phyloP scores from a whole-genome alignment of 2,888 invertebrate genomes.

The Glaucopsyche alexis region DNA sequence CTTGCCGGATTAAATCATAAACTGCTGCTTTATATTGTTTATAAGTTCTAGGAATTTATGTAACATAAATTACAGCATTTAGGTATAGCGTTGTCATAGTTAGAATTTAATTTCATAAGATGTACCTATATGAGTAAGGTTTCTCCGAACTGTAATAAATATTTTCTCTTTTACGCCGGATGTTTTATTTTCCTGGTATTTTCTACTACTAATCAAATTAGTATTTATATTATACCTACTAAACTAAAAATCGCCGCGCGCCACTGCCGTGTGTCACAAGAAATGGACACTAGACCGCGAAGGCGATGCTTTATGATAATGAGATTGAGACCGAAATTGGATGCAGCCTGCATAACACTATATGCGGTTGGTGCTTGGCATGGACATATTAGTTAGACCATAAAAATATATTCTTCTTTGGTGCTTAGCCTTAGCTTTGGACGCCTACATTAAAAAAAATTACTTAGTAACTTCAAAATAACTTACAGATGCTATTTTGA shows the following conservation, averaged over 20 bases:
- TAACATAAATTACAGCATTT: background rate
- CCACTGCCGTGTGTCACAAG: constrained; percentile 32
- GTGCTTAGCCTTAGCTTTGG: no score
- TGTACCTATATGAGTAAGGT: background rate
- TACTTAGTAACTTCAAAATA: no score
- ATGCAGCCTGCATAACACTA: constrained; percentile 55
- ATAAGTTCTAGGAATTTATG: constrained; percentile 8
- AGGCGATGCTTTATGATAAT: constrained; percentile 68
- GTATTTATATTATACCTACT: background rate
- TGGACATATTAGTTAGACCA: background rate
- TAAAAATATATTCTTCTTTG: background rate
- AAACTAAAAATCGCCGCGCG: constrained; percentile 16
- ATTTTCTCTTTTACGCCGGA: background rate
- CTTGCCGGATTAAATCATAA: constrained; percentile 17
- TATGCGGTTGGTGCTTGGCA: background rate
- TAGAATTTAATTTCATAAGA: background rate
- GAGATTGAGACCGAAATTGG: constrained; percentile 73
- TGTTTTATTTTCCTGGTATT: background rate
- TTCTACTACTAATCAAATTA: background rate
- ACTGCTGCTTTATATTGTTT: constrained; percentile 1
- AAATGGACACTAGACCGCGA: constrained; percentile 47
- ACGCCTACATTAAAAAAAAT: no score
- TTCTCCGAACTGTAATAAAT: background rate
- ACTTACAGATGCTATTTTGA: no score
- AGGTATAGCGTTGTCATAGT: background rate